A percentile compares a stretch with the other conserved stretches of the same genome.
Evolutionary conservation across 2,797 vertebrate genomes (phyloP).

Genomic region (Phylloscopus collybita): DNA sequence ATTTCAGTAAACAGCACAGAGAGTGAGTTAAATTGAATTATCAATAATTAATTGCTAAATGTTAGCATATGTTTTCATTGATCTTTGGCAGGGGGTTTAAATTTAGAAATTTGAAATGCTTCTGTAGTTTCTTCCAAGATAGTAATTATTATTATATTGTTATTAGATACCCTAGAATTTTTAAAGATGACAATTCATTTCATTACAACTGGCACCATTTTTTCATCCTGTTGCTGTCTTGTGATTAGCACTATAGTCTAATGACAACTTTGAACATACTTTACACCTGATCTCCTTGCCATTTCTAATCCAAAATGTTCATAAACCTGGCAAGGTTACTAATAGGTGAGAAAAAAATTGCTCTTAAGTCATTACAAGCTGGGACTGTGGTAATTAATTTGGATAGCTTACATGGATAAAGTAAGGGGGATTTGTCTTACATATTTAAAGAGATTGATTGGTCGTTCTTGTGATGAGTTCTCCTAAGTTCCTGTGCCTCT

Average conservation of each 20-base stretch:
- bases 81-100: not conserved
- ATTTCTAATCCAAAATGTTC: not conserved
- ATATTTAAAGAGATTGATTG: not conserved
- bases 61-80: slow-evolving; percentile 21
- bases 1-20: slow-evolving; percentile 46
- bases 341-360: not conserved
- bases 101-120: slow-evolving; percentile 2
- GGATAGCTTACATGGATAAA: not conserved
- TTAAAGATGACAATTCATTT: not conserved
- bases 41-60: slow-evolving; percentile 62
- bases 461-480: rapidly evolving
- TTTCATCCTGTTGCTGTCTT: not conserved
- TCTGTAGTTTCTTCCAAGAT: not conserved
- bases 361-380: not conserved
- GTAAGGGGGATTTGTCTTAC: not conserved
- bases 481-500: not conserved
- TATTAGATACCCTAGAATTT: not conserved
- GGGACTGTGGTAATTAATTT: not conserved
- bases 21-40: slow-evolving; percentile 47
- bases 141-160: not conserved
- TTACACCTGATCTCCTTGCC: not conserved
- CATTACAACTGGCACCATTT: not conserved
- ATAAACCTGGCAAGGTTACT: not conserved
- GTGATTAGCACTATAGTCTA: not conserved
- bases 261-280: not conserved